Base-by-base conservation (phyloP, 2,113 vertebrate species). In the Blennius ocellaris region DNA sequence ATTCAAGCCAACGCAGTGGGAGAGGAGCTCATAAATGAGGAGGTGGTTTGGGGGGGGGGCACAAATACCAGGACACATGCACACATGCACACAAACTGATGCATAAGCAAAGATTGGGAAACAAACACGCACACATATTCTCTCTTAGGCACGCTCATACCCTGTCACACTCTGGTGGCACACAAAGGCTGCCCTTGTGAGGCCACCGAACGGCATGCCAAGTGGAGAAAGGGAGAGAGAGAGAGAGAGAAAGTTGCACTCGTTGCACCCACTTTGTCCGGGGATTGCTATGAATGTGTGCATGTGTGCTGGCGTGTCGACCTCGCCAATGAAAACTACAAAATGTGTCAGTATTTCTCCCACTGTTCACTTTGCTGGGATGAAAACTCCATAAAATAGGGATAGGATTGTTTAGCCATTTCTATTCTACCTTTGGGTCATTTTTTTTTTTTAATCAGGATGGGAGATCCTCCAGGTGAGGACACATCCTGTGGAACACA, bases 101-200 rank as follows among this genome's bases (percentile, higher is more conserved):
- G 62, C 60, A 70, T 55, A 59, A 69, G 69, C n/a, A 41, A 49
- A 61, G 55, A 53, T 50, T 58, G 30, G 75, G 66, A 81, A 55
- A 69, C 59, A 87, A 78, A 82, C 71, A 77, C 76, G 56, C 78
- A 82, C 73, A 76, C 73, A 76, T 44, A 54, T 58, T 57, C 11
- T 48, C 44, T 61, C 60, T 52, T 36, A 14, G 69, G 52, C 76
- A 72, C 37, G 43, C 71, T 80, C 15, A 36, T n/a, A 72, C 84
- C 78, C 14, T 7, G 68, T 77, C 48, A 56, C 78, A 77, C 15
- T 65, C 21, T 9, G 54, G 14, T 60, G 44, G 36, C 40, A 64
- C 73, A 90, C 79, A 79, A 84, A 72, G 69, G 63, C 72, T 30
- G 67, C 57, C 49, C 56, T 87, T 91, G 87, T 91, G 78, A 61